These are phyloP conservation scores for Trichomalopsis sarcophagae DNA, from an alignment of 1,140 invertebrate species.

Conservation along the genomic window DNA sequence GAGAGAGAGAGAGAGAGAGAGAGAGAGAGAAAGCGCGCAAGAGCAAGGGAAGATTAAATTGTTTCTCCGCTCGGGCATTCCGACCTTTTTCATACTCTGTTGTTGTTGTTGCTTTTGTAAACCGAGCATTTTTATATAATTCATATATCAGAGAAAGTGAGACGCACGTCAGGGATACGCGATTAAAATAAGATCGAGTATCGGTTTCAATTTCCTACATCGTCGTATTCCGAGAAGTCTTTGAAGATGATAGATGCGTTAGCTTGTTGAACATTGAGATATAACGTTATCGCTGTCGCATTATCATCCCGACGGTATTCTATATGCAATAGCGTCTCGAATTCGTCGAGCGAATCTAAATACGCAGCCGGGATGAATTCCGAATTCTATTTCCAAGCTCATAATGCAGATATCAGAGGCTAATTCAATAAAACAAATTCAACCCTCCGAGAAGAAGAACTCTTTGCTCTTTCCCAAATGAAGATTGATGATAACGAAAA, in stretches of 20 bases:
- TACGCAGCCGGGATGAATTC: neutral
- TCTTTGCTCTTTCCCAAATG: neutral
- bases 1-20: no score
- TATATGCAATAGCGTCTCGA: neutral
- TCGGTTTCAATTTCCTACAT: neutral
- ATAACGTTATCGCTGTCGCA: no score
- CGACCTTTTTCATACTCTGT: neutral
- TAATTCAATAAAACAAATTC: neutral
- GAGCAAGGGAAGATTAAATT: conserved; percentile 8
- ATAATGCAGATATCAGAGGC: no score
- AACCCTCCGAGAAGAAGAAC: neutral
- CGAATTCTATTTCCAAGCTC: no score
- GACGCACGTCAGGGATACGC: no score
- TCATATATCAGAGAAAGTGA: neutral
- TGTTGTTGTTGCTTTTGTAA: neutral
- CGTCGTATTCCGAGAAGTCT: neutral
- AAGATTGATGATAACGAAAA: conserved; percentile 33
- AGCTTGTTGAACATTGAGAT: neutral
- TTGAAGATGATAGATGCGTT: neutral
- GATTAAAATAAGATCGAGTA: neutral
- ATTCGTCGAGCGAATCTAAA: neutral
- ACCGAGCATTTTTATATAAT: neutral
- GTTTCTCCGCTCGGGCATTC: neutral
- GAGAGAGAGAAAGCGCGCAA: neutral
- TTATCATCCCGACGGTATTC: no score